Conservation (phyloP, 2,888 invertebrate species). For the Ischnura elegans region DNA sequence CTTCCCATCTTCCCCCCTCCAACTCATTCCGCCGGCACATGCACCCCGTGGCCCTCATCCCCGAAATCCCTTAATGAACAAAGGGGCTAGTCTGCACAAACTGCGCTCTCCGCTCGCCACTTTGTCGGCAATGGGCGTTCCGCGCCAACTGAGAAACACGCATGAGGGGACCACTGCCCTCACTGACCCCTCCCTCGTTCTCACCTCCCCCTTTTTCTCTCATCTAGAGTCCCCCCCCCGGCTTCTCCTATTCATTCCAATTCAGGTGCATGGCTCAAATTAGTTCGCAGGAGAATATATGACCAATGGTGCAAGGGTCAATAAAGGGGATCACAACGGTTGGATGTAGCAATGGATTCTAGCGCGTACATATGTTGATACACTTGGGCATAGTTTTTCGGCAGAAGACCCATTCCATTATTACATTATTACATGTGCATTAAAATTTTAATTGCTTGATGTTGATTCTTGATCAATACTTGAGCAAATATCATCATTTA, state of each 20-base stretch:
- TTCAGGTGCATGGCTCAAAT: not conserved
- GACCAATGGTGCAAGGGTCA: no score
- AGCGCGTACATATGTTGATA: no score
- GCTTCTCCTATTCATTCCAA: not conserved
- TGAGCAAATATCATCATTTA: no score
- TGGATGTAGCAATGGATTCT: no score
- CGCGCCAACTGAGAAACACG: constrained; percentile 38
- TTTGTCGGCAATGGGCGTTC: constrained; percentile 47
- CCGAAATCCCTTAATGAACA: constrained; percentile 69
- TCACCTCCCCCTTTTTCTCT: not conserved
- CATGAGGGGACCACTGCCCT: not conserved
- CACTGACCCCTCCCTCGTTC: constrained; percentile 4
- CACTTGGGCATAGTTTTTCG: no score
- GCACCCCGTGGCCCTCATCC: constrained; percentile 30
- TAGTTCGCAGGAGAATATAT: no score
- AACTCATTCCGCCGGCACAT: constrained; percentile 74
- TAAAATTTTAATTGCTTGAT: no score
- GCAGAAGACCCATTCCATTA: no score
- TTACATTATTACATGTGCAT: no score
- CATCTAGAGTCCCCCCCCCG: not conserved
- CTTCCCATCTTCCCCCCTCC: constrained; percentile 75
- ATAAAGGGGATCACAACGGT: no score
- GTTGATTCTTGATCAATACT: no score
- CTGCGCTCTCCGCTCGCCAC: constrained; percentile 43
- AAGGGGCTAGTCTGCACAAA: constrained; percentile 56